A percentile compares a stretch with the other conserved stretches of the same genome.
Evolutionary conservation across 2,113 vertebrate genomes (phyloP).

Genomic region (Melanocharis versteri): DNA sequence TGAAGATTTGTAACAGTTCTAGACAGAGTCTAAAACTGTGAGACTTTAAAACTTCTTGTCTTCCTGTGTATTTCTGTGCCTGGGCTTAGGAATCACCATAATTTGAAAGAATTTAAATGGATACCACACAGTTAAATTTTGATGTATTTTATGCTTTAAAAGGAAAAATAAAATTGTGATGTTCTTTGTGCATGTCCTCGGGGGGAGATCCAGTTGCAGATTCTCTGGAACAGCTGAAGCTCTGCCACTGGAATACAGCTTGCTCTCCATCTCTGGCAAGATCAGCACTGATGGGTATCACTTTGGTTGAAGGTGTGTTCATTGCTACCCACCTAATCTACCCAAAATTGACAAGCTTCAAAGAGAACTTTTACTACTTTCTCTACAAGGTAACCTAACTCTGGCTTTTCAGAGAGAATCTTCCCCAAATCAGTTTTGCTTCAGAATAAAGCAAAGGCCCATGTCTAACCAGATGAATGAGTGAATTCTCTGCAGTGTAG

Average conservation of each 20-base stretch:
- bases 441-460: not conserved
- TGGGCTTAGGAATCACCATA: not conserved
- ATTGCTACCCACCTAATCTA: fast-evolving
- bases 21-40: not conserved
- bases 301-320: not conserved
- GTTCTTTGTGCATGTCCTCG: not conserved
- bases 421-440: not conserved
- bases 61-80: not conserved
- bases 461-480: not conserved
- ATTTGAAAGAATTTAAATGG: not conserved
- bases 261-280: not conserved
- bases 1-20: not conserved
- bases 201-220: too few species aligned
- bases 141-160: not conserved
- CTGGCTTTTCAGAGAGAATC: not conserved
- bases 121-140: not conserved
- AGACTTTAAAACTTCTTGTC: not conserved
- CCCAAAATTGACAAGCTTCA: not conserved
- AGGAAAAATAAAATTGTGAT: constrained; percentile 2
- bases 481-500: not conserved
- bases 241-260: fast-evolving
- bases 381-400: not conserved
- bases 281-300: not conserved
- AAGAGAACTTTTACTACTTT: not conserved
- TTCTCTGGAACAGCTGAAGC: not conserved